Conservation (phyloP, 2,113 vertebrate species). For the Xerus inauris region DNA sequence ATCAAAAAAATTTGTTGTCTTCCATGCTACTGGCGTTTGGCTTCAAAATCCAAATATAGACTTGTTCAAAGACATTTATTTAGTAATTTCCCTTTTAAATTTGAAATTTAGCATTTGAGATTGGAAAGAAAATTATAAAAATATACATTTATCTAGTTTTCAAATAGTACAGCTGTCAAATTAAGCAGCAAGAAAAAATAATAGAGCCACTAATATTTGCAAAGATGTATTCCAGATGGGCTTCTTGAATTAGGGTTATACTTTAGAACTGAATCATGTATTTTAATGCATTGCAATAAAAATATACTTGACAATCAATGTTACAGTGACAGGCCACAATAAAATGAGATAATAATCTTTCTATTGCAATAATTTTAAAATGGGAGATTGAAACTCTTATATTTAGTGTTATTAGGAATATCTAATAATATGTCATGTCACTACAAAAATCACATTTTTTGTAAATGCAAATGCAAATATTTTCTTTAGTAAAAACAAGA, state of each 20-base stretch:
- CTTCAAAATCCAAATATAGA: conserved; percentile 64
- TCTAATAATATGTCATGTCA: background rate
- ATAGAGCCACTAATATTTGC: conserved; percentile 74
- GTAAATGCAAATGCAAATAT: background rate
- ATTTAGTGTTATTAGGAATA: background rate
- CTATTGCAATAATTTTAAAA: background rate
- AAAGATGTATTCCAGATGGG: conserved; percentile 84
- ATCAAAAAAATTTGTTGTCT: conserved; percentile 56
- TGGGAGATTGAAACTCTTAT: background rate
- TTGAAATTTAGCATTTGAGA: conserved; percentile 29
- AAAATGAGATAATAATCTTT: conserved; percentile 67
- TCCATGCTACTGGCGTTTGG: conserved; percentile 9
- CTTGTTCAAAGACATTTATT: conserved; percentile 76
- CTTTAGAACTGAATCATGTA: conserved; percentile 77
- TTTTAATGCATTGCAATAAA: conserved; percentile 82
- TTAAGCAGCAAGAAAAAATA: conserved; percentile 79
- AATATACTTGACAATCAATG: conserved; percentile 76
- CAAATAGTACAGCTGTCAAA: conserved; percentile 74
- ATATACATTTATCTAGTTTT: conserved; percentile 51
- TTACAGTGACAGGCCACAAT: conserved; percentile 73
- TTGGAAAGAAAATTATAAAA: conserved; percentile 25
- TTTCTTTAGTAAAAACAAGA: conserved; percentile 44
- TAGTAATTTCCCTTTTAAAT: conserved; percentile 74
- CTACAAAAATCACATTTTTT: conserved; percentile 8
- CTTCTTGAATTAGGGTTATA: conserved; percentile 72